Percentiles rank a stretch among this genome's conserved stretches.
These are phyloP conservation scores for Ifrita kowaldi DNA, from an alignment of 2,113 vertebrate genomes.

Conservation along the genomic window DNA sequence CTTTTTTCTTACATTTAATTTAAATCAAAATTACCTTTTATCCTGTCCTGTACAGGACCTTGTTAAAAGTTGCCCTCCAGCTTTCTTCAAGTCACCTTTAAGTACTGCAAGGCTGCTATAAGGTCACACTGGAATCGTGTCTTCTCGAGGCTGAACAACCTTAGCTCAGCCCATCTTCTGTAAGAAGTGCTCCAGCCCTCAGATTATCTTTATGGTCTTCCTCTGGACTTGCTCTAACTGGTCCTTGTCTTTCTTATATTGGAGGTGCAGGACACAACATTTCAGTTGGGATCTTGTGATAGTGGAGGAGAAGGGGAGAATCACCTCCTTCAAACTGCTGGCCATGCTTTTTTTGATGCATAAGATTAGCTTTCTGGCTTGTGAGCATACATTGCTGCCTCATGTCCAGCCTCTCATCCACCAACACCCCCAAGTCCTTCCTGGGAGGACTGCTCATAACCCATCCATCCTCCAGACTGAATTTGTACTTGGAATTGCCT, in stretches of 20 bases:
- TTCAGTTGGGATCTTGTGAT: neutral
- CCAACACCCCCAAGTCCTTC: neutral
- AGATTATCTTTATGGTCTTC: too few species aligned
- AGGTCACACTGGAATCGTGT: neutral
- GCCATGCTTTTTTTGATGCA: neutral
- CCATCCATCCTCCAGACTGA: too few species aligned
- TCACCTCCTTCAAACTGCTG: neutral
- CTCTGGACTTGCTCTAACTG: neutral
- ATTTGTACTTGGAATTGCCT: neutral
- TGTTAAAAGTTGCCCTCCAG: neutral
- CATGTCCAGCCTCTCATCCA: neutral
- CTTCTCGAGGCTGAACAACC: neutral
- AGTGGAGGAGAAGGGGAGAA: neutral
- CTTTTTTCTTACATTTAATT: neutral
- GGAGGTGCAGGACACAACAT: too few species aligned
- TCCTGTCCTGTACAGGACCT: neutral
- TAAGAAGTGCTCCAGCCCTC: neutral
- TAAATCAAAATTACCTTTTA: neutral
- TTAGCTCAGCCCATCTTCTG: neutral
- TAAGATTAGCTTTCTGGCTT: neutral
- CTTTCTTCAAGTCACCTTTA: neutral
- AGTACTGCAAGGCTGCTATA: neutral
- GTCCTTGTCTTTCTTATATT: neutral
- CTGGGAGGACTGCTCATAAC: neutral
- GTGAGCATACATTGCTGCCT: rapidly evolving